Evolutionary conservation across 1,140 invertebrate genomes (phyloP).

Genomic region (Anastatus disparis): DNA sequence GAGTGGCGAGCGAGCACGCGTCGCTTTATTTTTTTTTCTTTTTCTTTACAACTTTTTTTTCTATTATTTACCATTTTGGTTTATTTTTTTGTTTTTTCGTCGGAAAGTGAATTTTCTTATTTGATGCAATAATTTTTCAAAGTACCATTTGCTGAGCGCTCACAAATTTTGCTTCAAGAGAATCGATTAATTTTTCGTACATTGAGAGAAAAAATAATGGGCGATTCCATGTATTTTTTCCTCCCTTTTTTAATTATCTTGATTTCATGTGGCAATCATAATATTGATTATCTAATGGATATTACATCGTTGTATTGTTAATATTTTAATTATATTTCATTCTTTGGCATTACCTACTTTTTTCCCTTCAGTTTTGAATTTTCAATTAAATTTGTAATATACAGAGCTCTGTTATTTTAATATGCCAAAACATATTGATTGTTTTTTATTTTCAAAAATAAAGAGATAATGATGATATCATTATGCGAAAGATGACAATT

Average conservation of each 20-base stretch:
- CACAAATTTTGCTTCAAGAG: not conserved
- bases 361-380: not conserved
- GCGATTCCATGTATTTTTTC: not conserved
- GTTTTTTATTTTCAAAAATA: not conserved
- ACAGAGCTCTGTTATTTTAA: too few relatives aligned
- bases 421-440: not conserved
- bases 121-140: too few relatives aligned
- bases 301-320: not conserved
- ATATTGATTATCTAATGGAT: not conserved
- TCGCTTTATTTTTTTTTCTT: slow-evolving; percentile 24
- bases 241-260: not conserved
- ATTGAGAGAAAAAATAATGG: slow-evolving; percentile 16
- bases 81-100: not conserved
- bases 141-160: too few relatives aligned
- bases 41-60: not conserved
- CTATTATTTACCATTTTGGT: not conserved
- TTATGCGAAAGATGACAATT: not conserved
- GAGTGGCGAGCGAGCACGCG: slow-evolving; percentile 29
- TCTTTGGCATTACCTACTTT: slow-evolving; percentile 11
- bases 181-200: not conserved
- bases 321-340: not conserved
- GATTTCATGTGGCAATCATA: not conserved
- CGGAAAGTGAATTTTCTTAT: not conserved
- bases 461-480: not conserved
- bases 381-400: too few relatives aligned